These are phyloP conservation scores for Machaerirhynchus nigripectus DNA, from an alignment of 2,113 vertebrate genomes.

Conservation along the genomic window DNA sequence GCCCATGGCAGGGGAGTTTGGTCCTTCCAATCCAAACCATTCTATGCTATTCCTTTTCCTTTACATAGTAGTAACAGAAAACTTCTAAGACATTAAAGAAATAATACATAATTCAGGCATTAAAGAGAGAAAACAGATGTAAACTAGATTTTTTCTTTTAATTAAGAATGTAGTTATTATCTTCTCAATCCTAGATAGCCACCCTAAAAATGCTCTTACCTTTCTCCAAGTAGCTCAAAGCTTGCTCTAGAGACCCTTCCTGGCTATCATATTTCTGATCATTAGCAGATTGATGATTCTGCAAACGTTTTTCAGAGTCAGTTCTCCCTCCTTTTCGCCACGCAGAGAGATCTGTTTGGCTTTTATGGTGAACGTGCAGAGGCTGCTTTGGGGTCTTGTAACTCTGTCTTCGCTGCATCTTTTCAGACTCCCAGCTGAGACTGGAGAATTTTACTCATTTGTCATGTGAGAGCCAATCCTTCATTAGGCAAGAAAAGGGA, in stretches of 20 bases:
- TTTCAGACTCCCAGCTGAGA: conserved; percentile 11
- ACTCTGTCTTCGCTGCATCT: conserved; percentile 17
- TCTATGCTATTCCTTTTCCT: background rate
- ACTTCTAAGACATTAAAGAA: background rate
- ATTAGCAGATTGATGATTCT: background rate
- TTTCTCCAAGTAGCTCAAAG: conserved; percentile 77
- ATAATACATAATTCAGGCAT: background rate
- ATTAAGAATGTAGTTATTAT: background rate
- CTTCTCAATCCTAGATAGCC: background rate
- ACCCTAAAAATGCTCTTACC: conserved; percentile 55
- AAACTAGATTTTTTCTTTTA: background rate
- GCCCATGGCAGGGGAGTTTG: background rate
- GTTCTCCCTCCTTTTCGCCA: background rate
- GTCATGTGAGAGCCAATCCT: background rate
- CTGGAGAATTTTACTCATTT: background rate
- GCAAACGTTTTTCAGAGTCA: background rate
- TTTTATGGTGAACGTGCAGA: background rate
- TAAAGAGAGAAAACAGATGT: background rate
- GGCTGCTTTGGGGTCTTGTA: background rate
- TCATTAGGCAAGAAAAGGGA: background rate
- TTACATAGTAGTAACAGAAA: background rate
- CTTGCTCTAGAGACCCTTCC: conserved; percentile 66
- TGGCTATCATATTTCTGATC: conserved; percentile 31
- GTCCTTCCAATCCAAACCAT: background rate
- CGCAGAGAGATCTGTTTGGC: conserved; percentile 31